phyloP scores from a whole-genome alignment of 1,140 invertebrate species.

The Tetramorium alpestre region DNA sequence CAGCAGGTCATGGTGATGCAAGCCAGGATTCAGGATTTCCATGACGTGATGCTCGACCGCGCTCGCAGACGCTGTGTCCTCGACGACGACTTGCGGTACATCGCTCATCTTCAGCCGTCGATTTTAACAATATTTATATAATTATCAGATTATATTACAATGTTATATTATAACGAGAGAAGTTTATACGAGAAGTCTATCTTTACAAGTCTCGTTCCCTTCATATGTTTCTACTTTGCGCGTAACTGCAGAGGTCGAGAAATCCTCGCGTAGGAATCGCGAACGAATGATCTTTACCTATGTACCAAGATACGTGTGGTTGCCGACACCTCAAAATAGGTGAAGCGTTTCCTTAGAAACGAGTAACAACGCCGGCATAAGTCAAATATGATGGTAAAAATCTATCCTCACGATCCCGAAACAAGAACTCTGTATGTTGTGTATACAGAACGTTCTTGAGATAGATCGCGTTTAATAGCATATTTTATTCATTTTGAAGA shows the following conservation, averaged over 20 bases:
- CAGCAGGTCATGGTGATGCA: conserved; percentile 89
- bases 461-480: background rate
- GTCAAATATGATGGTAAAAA: conserved; percentile 26
- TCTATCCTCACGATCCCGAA: background rate
- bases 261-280: background rate
- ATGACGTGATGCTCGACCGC: conserved; percentile 72
- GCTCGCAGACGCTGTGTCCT: background rate
- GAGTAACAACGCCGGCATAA: conserved; percentile 79
- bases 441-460: background rate
- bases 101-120: background rate
- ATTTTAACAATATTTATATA: background rate
- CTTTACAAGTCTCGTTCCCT: background rate
- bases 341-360: conserved; percentile 83
- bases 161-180: background rate
- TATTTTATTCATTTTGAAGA: background rate
- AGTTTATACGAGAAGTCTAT: background rate
- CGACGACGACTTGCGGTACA: background rate
- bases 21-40: conserved; percentile 80
- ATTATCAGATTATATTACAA: background rate
- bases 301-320: conserved; percentile 72
- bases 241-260: background rate
- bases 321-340: conserved; percentile 81
- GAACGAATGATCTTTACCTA: conserved; percentile 11
- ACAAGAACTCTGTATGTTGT: background rate
- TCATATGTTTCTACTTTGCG: background rate